Base-by-base conservation (phyloP, 2,888 invertebrate genomes). In the Gisinianus flammeolus region DNA sequence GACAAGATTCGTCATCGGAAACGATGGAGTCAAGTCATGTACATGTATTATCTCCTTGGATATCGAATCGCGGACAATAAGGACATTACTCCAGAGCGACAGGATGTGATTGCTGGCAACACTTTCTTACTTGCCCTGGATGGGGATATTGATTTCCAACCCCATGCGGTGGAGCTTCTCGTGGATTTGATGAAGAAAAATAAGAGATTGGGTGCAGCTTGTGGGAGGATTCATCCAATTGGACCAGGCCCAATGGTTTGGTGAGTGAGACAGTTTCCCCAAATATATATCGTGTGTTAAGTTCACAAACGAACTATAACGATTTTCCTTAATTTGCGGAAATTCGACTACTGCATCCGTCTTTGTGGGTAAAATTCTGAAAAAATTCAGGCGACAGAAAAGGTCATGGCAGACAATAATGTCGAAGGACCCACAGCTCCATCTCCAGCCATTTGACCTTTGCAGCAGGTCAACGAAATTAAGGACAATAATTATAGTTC, bases 141-240 rank as follows among this genome's bases (percentile, higher is more conserved):
- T 85, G 95, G 95, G 4, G 96, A 96, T 85, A 94, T 95, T 81
- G 95, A 96, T 87, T 96, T 96, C 87, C 92, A 92, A 85, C 94
- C 95, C 0, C 88, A 89, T 54, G 94, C 95, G 0, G 93, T 95
- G 0, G 92, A 92, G 72, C 87, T 93, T 69, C 89, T 96, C 12
- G 90, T 96, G 4, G 94, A 94, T 87, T 89, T 94, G 56, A 96
- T 96, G 95, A 94, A 93, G 87, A 93, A 93, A 82, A 92, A 95
- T 85, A 83, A 85, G 73, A 88, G 91, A 83, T 88, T 95, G 82
- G 95, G 95, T 0, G 95, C 95, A 12, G 95, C 94, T 24, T 96
- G 96, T 86, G 95, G 95, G 0, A 90, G 96, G 78, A 95, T 96
- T 85, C 96, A 96, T 88, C 96, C 96, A 0, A 91, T 94, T 69